Conservation (phyloP, 2,888 invertebrate species). For the Eudemis profundana region DNA sequence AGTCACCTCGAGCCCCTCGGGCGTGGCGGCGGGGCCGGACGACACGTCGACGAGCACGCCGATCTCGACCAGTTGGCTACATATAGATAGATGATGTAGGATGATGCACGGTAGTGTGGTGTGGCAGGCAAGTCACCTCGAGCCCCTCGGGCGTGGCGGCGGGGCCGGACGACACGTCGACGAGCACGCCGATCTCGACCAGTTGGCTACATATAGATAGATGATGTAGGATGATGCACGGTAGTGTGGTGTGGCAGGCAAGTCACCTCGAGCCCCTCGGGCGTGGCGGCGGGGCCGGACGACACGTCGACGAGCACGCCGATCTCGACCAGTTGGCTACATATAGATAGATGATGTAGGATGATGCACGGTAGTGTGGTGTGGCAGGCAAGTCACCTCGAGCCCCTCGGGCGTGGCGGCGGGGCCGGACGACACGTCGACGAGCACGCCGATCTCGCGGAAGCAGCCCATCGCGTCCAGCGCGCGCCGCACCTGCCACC, state of each 20-base stretch:
- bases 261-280: slow-evolving; percentile 91
- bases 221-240: no score
- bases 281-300: slow-evolving; percentile 90
- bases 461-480: slow-evolving; percentile 95
- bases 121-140: neutral
- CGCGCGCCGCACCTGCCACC: slow-evolving; percentile 87
- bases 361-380: no score
- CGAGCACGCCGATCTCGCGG: slow-evolving; percentile 92
- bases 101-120: neutral
- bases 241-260: no score
- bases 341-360: no score
- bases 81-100: no score
- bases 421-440: slow-evolving; percentile 94
- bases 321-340: no score
- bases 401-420: slow-evolving; percentile 91
- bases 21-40: slow-evolving; percentile 89
- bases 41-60: slow-evolving; percentile 95
- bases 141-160: slow-evolving; percentile 91
- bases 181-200: slow-evolving; percentile 92
- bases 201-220: no score
- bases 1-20: slow-evolving; percentile 86
- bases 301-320: slow-evolving; percentile 95
- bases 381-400: no score
- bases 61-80: no score
- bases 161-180: slow-evolving; percentile 94